Base-by-base conservation (phyloP, 2,113 vertebrate genomes). In the Miniopterus natalensis region DNA sequence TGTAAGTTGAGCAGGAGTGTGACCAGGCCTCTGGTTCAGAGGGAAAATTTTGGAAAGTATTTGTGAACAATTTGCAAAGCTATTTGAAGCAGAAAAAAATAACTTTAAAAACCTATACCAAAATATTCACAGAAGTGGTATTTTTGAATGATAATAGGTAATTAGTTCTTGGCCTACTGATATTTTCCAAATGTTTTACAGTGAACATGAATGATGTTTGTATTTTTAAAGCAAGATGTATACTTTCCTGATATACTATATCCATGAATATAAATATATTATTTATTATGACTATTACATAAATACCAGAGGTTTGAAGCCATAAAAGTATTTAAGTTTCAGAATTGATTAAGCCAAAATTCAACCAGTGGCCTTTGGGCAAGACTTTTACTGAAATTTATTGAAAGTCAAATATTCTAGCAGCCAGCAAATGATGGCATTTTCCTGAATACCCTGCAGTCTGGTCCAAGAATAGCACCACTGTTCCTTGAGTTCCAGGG, bases 371-470 rank as follows among this genome's bases (percentile, higher is more conserved):
- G 79, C 90, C 75, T 98, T 90, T 55, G 84, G 90, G 92, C 78
- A 92, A 47, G 51, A 96, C 61, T 95, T 95, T 96, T 95, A 96
- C 36, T 80, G 84, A 90, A 95, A 96, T 14, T 95, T 94, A 96
- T 88, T 74, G 92, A 88, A 95, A 94, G 61, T 90, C 96, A 96
- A 96, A 90, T 97, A 96, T 96, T 96, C 88, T 86, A 93, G 92
- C 78, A 96, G 77, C 90, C 88, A 91, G 49, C 61, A 96, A 88
- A 66, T 92, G 36, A 92, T 88, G 73, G 15, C 65, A 80, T 29
- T 96, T 97, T 95, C 94, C 92, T 8, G 29, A 95, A 97, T 55
- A 92, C 75, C 61, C 71, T 95, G 36, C 11, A 53, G 23, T 51
- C 81, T 55, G 18, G 45, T 95, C 96, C 88, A 96, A 96, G 95